phyloP scores from a whole-genome alignment of 2,113 vertebrate genomes.

The Hippocampus abdominalis region DNA sequence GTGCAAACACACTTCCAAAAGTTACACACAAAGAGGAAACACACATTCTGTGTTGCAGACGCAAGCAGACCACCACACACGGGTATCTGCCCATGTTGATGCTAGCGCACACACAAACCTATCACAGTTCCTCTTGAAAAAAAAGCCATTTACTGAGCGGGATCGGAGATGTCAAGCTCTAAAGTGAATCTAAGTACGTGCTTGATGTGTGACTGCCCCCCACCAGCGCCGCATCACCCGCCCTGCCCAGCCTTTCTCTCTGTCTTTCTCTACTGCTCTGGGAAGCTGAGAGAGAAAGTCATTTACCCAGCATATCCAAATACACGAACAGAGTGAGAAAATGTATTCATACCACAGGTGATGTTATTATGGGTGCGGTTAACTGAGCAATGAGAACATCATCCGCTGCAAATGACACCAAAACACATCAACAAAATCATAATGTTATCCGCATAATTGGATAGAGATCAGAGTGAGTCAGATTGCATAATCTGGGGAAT shows the following conservation, averaged over 20 bases:
- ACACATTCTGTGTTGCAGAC: slow-evolving; percentile 13
- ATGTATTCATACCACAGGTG: slow-evolving; percentile 74
- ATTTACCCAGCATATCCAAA: slow-evolving; percentile 78
- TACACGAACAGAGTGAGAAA: slow-evolving; percentile 66
- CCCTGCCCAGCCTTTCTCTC: slow-evolving; percentile 33
- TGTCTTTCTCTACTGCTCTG: slow-evolving; percentile 49
- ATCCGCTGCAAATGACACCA: slow-evolving; percentile 64
- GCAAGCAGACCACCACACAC: slow-evolving; percentile 28
- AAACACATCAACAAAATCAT: slow-evolving; percentile 60
- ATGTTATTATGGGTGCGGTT: slow-evolving; percentile 70
- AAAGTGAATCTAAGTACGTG: slow-evolving; percentile 72
- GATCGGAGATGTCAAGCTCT: slow-evolving; percentile 67
- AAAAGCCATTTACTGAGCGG: slow-evolving; percentile 79
- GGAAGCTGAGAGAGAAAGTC: slow-evolving; percentile 68
- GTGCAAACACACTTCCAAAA: slow-evolving; percentile 6
- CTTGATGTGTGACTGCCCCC: slow-evolving; percentile 70
- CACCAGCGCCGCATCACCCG: neutral
- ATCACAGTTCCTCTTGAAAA: slow-evolving; percentile 54
- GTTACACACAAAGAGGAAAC: slow-evolving; percentile 34
- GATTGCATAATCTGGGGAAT: slow-evolving; percentile 38
- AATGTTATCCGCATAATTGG: slow-evolving; percentile 68
- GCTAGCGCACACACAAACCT: slow-evolving; percentile 47
- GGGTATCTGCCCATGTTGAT: slow-evolving; percentile 46
- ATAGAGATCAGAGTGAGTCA: slow-evolving; percentile 41
- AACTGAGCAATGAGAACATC: slow-evolving; percentile 73